Base-by-base conservation (phyloP, 1,140 invertebrate genomes). In the Piezodorus guildinii region DNA sequence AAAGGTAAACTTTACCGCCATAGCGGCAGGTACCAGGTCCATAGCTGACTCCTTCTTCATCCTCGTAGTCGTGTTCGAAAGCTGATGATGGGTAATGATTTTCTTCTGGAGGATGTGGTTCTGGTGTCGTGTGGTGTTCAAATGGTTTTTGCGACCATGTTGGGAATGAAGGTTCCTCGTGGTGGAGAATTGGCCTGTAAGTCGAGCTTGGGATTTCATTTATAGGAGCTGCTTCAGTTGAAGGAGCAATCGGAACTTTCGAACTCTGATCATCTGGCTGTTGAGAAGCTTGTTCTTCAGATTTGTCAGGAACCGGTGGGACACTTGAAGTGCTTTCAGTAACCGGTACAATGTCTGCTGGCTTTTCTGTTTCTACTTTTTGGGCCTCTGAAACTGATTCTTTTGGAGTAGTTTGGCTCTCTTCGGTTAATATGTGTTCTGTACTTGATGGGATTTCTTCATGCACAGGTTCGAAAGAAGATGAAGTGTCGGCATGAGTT, bases 11-110 rank as follows among this genome's bases (percentile, higher is more conserved):
- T 75, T 91, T 91, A 68, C 91, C 90, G 56, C 90, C 89, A 71
- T 91, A 94, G 68, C 91, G 79, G 72, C 92, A 95, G 43, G 90
- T 94, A 64, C 90, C 90, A 27, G 88, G 89, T 52, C 89, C 89
- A 69, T 90, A 88, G 6, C 84, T 76, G 67, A 81, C 81, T 70
- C 84, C 81, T 69, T 88, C 85, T 66, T 88, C 86, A 56, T 82
- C 81, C n/a, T 78, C 78, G 60, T 85, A 82, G 60, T 82, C 80
- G 30, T 74, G 74, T 60, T 75, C 74, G 39, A 73, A 69, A 5
- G 72, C 72, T 25, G 61, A 44, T 25, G 61, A 44, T 5, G 66
- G 59, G 43, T 56, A 66, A n/a, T 68, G 66, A 15, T 61, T 61
- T 46, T 66, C 67, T 54, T 65, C 65, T 65, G 61, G 68, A 16